Evolutionary conservation across 2,888 invertebrate genomes (phyloP), one percentile per base, ranked within the genome.

Genomic region (Drosophila prostipennis): DNA sequence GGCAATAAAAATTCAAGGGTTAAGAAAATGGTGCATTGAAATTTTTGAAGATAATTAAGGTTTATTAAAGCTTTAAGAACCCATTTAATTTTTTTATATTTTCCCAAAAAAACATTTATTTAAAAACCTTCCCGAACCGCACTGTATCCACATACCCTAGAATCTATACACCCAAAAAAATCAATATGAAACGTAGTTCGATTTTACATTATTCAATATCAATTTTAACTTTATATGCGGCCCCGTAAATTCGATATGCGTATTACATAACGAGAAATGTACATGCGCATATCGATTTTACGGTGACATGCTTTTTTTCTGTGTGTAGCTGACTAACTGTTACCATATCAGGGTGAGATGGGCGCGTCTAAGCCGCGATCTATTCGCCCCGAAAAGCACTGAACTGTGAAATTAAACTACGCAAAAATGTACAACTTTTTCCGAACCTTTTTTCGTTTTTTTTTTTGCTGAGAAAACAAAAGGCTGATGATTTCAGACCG

Each of bases 361-460:
- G 87, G 81, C 70, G 73, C 77, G 85, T 85, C 82, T 87, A 76
- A 87, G 82, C 72, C 79, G 67, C 69, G 72, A 61, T 70, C 75
- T 63, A 42, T 53, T 71, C 56, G 75, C 71, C 71, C 54, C 56
- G 46, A 65, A 73, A 84, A 52, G 77, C 90, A 78, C 79, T 89
- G 79, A 89, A 84, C 87, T 89, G 90, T 89, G 90, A 89, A 89
- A 89, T 89, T 90, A 86, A 89, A 84, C 87, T 76, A 76, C 72
- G 73, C 68, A 59, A 55, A 69, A 59, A 37, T 54, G 55, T 48
- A 57, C 14, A 57, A 55, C 67, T 42, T 36, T 46, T 64, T 58
- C 19, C 39, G 26, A 42, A 56, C 51, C 58, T 53, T 42, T 42
- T 11, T 19, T 65, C 59, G 7, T n/a, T 52, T 26, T 48, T 32